These are phyloP conservation scores for Streptopelia turtur DNA, from an alignment of 2,797 vertebrate species.

Conservation along the genomic window DNA sequence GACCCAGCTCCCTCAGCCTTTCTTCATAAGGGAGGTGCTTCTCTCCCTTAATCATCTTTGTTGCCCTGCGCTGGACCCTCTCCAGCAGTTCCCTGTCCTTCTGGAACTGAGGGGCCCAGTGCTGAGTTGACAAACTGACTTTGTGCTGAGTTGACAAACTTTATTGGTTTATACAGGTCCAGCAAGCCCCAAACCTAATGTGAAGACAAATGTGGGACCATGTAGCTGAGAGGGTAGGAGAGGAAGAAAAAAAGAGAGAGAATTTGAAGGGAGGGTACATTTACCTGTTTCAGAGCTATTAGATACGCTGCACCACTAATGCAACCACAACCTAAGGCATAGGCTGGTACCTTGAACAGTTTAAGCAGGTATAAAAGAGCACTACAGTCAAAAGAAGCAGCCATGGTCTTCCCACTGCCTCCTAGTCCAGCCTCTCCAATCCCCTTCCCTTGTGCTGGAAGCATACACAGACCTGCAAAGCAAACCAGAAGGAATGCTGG, in stretches of 20 bases:
- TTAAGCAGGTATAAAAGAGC: neutral
- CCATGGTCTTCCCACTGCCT: neutral
- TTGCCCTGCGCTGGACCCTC: no score
- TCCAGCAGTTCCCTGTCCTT: no score
- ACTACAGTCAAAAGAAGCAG: neutral
- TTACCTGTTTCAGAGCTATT: neutral
- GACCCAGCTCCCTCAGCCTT: no score
- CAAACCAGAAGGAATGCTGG: neutral
- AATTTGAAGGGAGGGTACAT: neutral
- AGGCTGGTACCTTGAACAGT: neutral
- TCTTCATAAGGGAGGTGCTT: no score
- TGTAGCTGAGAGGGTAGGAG: neutral
- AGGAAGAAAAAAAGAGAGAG: neutral
- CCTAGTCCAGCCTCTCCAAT: neutral
- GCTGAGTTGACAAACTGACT: no score
- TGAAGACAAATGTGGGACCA: neutral
- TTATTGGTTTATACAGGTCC: neutral
- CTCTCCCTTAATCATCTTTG: no score
- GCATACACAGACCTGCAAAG: fast-evolving
- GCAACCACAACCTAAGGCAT: neutral
- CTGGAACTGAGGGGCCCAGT: no score
- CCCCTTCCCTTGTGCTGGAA: neutral
- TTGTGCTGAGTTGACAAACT: neutral
- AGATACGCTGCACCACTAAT: neutral
- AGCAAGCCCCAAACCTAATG: neutral